Base-by-base conservation (phyloP, 2,113 vertebrate genomes). In the Saguinus midas region DNA sequence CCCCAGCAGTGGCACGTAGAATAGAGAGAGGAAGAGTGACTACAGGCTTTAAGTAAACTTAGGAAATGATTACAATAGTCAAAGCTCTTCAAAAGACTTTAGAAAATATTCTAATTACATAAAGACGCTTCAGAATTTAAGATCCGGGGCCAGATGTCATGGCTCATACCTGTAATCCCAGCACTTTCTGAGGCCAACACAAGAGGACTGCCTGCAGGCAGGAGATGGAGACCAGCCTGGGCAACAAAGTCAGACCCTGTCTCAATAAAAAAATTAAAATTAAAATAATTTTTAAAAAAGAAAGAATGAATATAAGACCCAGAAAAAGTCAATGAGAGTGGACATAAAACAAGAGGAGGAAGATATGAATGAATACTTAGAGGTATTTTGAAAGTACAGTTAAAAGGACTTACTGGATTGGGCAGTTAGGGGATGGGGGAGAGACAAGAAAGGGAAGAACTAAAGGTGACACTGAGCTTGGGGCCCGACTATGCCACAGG, bases 1-100 rank as follows among this genome's bases (percentile, higher is more conserved):
- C 83, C 43, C 68, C 3, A 66, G 57, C 35, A 94, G 79, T 29
- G 57, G 72, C 82, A 82, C 45, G 7, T 8, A 81, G 64, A 8
- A 25, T 35, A 13, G 64, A 86, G n/a, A 52, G 1, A 90, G 70
- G 58, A 96, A 93, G 45, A 95, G 21, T 43, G 29, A 73, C 17
- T 40, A 8, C 1, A 81, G 79, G 40, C 50, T 92, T 86, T 89
- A 92, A 95, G 76, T 81, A 88, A 91, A 97, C 35, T 87, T 61
- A 93, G 85, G 86, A 94, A 87, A 92, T 9, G 29, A 94, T 79
- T 80, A 79, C 72, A 92, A 68, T 8, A 82, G 17, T 68, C 48
- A 29, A 73, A 92, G 50, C 6, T 70, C 90, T 70, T 94, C 29
- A 50, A 76, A 80, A 95, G 76, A 68, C 76, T 90, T 85, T 3